Evolutionary conservation across 1,140 invertebrate species (phyloP).

Genomic region (Drosophila sp.): DNA sequence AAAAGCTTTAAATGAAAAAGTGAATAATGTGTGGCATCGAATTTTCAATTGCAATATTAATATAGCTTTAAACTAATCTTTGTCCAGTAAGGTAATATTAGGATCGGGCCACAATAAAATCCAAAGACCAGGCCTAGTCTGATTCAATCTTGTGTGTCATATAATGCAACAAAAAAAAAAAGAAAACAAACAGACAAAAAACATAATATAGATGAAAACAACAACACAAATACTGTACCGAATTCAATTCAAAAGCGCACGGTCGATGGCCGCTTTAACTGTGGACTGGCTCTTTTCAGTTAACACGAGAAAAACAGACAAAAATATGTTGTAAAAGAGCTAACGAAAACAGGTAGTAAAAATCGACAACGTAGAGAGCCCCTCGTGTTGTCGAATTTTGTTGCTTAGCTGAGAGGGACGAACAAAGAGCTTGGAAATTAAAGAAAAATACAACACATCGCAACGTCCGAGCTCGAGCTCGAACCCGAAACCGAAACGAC

Average conservation of each 20-base stretch:
- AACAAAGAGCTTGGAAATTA: conserved; percentile 67
- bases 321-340: conserved; percentile 64
- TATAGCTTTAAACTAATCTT: no score
- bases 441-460: conserved; percentile 57
- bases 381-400: conserved; percentile 31
- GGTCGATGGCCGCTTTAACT: conserved; percentile 41
- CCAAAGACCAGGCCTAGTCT: no score
- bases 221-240: conserved; percentile 70
- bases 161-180: conserved; percentile 20
- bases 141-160: conserved; percentile 11
- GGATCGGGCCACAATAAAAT: no score
- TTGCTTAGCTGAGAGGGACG: conserved; percentile 23
- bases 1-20: no score
- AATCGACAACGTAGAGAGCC: conserved; percentile 51
- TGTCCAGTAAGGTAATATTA: no score
- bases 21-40: no score
- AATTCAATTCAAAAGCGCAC: conserved; percentile 63
- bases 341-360: conserved; percentile 78
- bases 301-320: conserved; percentile 61
- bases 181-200: conserved; percentile 8
- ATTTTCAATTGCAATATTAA: no score
- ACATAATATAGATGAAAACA: conserved; percentile 5
- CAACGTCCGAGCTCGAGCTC: conserved; percentile 6
- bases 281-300: conserved; percentile 58
- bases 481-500: conserved; percentile 25